These are phyloP conservation scores for Struthio camelus DNA, from an alignment of 2,113 vertebrate species.

Conservation along the genomic window DNA sequence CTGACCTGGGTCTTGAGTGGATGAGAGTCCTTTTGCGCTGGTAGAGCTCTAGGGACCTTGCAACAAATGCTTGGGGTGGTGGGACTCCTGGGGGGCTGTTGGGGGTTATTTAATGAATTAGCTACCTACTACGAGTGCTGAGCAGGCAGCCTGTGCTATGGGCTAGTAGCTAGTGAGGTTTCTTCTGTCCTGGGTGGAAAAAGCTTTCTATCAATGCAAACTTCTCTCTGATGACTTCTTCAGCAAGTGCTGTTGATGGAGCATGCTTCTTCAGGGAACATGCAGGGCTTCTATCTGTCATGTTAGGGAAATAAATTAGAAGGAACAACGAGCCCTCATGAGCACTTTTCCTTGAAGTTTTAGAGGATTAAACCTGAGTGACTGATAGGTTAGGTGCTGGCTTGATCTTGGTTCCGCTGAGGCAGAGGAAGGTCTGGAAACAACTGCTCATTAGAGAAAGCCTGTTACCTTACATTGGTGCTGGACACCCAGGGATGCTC, in stretches of 20 bases:
- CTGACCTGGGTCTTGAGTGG: neutral
- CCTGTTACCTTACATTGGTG: neutral
- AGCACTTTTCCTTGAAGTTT: neutral
- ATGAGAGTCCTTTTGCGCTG: neutral
- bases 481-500: neutral
- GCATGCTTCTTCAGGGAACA: neutral
- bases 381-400: neutral
- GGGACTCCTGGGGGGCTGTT: neutral
- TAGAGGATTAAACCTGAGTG: neutral
- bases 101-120: neutral
- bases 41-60: neutral
- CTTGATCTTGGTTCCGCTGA: neutral
- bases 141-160: neutral
- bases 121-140: neutral
- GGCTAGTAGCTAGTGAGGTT: neutral
- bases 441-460: neutral
- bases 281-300: neutral
- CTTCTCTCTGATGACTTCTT: neutral
- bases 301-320: neutral
- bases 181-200: neutral
- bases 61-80: neutral
- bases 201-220: neutral
- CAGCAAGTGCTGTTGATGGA: neutral
- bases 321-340: neutral
- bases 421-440: neutral